Base-by-base conservation (phyloP, 2,888 invertebrate genomes). In the Sminthurides aquaticus region DNA sequence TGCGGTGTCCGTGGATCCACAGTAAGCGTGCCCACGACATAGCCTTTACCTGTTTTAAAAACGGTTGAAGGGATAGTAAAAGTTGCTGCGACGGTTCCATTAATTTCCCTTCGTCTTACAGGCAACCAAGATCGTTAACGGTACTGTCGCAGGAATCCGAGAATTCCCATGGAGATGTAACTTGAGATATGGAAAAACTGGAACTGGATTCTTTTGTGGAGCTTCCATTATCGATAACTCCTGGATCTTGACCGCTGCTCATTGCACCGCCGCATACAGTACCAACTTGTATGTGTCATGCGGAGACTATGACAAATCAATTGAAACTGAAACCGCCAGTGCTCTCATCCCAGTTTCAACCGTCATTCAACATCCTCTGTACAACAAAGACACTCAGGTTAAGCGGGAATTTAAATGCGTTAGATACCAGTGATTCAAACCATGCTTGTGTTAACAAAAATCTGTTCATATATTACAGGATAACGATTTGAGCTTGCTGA, bases 241-340 rank as follows among this genome's bases (percentile, higher is more conserved):
- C 26, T 72, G 62, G 62, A 49, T 74, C 49, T 20, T 72, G 55
- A 74, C 74, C 5, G 72, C 71, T 25, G 72, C 70, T 22, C 72
- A 72, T 65, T 72, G 71, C 48, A 66, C 68, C 0, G 64, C 61
- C 24, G 59, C n/a, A 26, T 18, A 11, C 48, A 55, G 61, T 18
- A 8, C 20, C 15, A 15, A 1, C 1, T 60, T 66, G 5, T 60
- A 63, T 26, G 65, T 67, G 11, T 64, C 66, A 28, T 54, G 58
- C 15, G 70, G 69, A 5, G 69, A 69, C 34, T 66, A 72, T 56
- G 69, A 71, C 29, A 34, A 67, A 54, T 34, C 64, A 15, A 60
- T 59, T 18, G 62, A 55, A 2, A 48, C 29, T 0, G 69, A 69
- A 22, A 25, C 65, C 11, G 34, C 15, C 3, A 68, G 63, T 34